Evolutionary conservation across 1,140 invertebrate genomes (phyloP), one percentile per base, ranked within the genome.

Genomic region (Drosophila bipectinata): DNA sequence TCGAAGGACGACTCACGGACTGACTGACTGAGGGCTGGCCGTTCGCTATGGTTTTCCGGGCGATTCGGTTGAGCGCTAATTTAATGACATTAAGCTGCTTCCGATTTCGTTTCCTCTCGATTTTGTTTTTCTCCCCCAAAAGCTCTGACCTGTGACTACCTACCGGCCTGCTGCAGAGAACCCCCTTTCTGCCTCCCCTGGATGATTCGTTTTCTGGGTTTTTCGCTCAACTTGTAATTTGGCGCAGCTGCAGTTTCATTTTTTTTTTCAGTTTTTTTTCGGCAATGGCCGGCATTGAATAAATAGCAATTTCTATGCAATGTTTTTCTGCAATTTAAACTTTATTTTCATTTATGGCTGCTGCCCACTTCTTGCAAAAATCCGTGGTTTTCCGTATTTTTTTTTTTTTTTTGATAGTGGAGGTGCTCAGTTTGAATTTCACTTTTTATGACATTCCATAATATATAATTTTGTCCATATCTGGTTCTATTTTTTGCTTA

Each of bases 301-400:
- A 84, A 84, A 87, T 74, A 87, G 73, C 67, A 77, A 84, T 80
- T 80, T 80, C 62, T 71, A 80, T 77, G 72, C 77, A 84, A 81
- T 84, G 63, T 84, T 84, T 84, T 85, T 80, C 63, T 84, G 66
- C 75, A 85, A 84, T 84, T 84, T 87, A 64, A 87, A 76, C 82
- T 87, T 74, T 84, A 85, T 84, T 84, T 85, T 87, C 81, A 84
- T 87, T 77, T 77, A 77, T 81, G 59, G 55, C 45, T 57, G 48
- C 48, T 7, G 4, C 14, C n/a, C 67, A 56, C 58, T 72, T 51
- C 15, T 9, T 64, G 39, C 26, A 28, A 21, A 56, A 37, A 37
- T 37, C 34, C 32, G 7, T 34, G 32, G 7, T 34, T 9, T 34
- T 34, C 32, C 0, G 9, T 34, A 15, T 15, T 15, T 15, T 34